A percentile compares a stretch with the other conserved stretches of the same genome.
Evolutionary conservation across 2,113 vertebrate species (phyloP).

Genomic region (Candoia aspera): DNA sequence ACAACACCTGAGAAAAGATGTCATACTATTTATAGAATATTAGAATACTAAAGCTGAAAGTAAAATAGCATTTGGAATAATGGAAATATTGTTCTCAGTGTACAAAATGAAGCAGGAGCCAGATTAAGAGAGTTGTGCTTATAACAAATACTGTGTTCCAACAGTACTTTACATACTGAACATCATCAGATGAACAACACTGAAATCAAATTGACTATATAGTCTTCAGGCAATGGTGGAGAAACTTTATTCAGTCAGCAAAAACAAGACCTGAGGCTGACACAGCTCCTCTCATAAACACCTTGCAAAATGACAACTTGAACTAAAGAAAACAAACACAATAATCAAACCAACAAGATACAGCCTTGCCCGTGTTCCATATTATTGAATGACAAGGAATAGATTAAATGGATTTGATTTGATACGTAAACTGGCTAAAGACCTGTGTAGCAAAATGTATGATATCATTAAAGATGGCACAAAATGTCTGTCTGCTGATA

Average conservation of each 20-base stretch:
- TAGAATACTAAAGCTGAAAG: background rate
- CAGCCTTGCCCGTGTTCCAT: background rate
- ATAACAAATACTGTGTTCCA: background rate
- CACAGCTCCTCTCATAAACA: background rate
- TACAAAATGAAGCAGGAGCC: background rate
- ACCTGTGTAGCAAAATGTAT: background rate
- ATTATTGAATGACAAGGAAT: background rate
- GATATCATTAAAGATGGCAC: background rate
- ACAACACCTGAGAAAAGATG: background rate
- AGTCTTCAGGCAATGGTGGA: background rate
- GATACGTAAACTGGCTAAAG: background rate
- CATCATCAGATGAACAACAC: background rate
- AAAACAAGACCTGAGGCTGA: background rate
- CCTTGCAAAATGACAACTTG: background rate
- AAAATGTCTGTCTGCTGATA: background rate
- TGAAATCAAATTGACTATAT: background rate
- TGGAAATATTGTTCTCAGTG: background rate
- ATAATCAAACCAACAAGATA: background rate
- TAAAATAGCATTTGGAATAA: background rate
- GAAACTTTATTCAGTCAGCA: background rate
- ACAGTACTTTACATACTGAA: background rate
- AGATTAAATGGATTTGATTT: background rate
- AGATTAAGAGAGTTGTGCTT: background rate
- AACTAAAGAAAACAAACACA: background rate
- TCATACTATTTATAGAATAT: background rate